phyloP scores from a whole-genome alignment of 1,140 invertebrate species.

The Listronotus bonariensis region DNA sequence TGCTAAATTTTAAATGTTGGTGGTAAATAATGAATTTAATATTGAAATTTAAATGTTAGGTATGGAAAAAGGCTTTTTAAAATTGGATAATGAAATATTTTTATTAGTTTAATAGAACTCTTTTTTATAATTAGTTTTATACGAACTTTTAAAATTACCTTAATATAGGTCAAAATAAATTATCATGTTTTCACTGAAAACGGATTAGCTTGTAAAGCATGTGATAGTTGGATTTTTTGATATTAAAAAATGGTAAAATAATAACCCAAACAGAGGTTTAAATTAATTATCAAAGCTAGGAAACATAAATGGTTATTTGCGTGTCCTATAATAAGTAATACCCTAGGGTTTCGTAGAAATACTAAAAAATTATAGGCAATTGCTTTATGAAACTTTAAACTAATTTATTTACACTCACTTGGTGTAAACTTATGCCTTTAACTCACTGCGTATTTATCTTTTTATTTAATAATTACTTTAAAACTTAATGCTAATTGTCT shows the following conservation, averaged over 20 bases:
- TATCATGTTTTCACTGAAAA: not conserved
- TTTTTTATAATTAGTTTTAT: not conserved
- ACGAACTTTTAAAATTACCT: not conserved
- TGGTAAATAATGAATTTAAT: not conserved
- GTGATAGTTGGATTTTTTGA: slow-evolving; percentile 4
- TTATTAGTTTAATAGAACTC: not conserved
- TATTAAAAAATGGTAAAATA: too few relatives aligned
- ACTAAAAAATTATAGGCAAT: too few relatives aligned
- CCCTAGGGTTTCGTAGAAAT: not conserved
- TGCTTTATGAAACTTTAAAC: too few relatives aligned
- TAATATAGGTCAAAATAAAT: not conserved
- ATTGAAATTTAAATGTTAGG: not conserved
- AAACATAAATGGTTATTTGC: too few relatives aligned
- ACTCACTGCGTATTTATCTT: too few relatives aligned
- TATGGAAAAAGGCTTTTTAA: not conserved
- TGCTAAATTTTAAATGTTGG: not conserved
- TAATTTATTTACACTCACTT: too few relatives aligned
- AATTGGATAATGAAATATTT: not conserved
- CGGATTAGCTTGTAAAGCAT: slow-evolving; percentile 4
- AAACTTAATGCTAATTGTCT: too few relatives aligned
- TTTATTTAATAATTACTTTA: too few relatives aligned
- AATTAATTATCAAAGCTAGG: too few relatives aligned
- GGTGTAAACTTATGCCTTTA: too few relatives aligned
- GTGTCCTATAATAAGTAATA: too few relatives aligned
- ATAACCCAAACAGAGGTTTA: too few relatives aligned